Evolutionary conservation across 2,797 vertebrate genomes (phyloP).

Genomic region (Muscicapa comitata): DNA sequence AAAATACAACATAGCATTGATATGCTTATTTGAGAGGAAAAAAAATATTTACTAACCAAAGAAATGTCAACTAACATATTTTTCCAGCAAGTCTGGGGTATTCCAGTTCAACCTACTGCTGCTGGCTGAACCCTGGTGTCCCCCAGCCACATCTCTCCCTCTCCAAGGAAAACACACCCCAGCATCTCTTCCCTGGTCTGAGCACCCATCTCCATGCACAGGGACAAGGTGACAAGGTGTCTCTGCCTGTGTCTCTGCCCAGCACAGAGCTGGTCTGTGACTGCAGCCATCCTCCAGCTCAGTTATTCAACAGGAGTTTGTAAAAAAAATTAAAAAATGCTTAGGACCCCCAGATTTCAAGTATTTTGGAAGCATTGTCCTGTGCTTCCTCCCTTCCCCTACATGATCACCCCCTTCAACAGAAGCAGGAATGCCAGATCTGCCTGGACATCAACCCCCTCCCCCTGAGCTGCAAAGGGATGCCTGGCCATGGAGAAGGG

Average conservation of each 20-base stretch:
- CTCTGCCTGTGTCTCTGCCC: not conserved
- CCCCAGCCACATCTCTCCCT: not conserved
- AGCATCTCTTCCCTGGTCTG: not conserved
- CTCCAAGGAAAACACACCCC: not conserved
- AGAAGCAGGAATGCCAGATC: not conserved
- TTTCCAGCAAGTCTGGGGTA: not conserved
- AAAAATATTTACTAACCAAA: not conserved
- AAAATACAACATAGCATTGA: not conserved
- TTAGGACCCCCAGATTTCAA: not conserved
- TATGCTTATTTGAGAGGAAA: not conserved
- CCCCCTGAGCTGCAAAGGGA: not conserved
- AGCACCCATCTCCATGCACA: accelerated
- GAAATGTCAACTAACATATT: not conserved
- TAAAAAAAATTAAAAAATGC: not conserved
- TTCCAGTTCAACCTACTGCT: not conserved
- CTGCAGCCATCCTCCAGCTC: not conserved
- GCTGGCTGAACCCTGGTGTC: not conserved
- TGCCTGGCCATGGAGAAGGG: not conserved
- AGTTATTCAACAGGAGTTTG: not conserved
- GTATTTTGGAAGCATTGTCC: not conserved
- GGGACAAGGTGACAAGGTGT: not conserved
- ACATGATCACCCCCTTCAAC: accelerated
- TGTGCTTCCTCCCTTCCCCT: not conserved
- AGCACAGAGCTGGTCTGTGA: not conserved
- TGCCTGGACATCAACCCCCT: accelerated